Conservation (phyloP, 2,113 vertebrate genomes). For the Agelaius tricolor region DNA sequence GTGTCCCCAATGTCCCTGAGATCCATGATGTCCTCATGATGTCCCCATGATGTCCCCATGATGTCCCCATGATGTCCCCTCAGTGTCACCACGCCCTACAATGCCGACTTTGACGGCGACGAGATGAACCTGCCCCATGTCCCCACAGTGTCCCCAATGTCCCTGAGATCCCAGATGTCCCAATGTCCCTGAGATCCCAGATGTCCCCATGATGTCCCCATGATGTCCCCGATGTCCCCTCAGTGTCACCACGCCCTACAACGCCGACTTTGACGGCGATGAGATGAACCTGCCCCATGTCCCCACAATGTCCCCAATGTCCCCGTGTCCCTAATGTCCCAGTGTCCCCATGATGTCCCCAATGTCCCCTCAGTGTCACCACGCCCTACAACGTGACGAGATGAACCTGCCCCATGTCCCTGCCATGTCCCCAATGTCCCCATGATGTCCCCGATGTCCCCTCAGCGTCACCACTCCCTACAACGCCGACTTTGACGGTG, state of each 20-base stretch:
- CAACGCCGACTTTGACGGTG: not conserved
- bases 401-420: not conserved
- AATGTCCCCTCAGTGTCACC: not conserved
- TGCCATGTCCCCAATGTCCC: not conserved
- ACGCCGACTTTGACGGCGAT: no score
- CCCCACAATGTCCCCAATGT: not conserved
- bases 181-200: not conserved
- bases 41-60: no score
- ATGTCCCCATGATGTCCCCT: no score
- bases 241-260: no score
- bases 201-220: no score
- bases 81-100: not conserved
- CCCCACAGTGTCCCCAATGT: not conserved
- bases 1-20: not conserved
- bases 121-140: not conserved
- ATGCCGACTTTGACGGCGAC: rapidly evolving
- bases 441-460: not conserved
- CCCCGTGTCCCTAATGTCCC: no score
- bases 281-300: no score
- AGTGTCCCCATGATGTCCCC: not conserved
- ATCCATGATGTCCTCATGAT: no score
- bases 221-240: no score
- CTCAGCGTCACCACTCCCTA: not conserved
- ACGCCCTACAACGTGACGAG: not conserved
- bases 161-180: not conserved